These are phyloP conservation scores for Quiscalus mexicanus DNA, from an alignment of 2,113 vertebrate genomes.

Conservation along the genomic window DNA sequence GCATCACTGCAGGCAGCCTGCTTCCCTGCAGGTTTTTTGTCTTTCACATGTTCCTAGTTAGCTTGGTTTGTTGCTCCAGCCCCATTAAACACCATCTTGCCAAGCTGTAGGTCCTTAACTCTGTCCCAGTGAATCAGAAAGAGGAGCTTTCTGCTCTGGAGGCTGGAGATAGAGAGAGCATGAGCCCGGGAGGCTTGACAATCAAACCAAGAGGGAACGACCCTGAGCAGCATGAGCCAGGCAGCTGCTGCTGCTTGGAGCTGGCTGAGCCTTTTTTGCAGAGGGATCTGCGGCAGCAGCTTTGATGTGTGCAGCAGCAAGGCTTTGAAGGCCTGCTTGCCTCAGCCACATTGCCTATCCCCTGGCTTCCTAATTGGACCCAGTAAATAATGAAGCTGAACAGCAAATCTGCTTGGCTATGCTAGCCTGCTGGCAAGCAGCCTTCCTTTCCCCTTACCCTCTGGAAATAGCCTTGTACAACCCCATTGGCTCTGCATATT, in stretches of 20 bases:
- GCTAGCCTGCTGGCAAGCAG: not conserved
- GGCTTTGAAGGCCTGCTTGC: constrained; percentile 32
- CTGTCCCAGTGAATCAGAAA: constrained; percentile 36
- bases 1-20: not conserved
- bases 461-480: not conserved
- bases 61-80: constrained; percentile 10
- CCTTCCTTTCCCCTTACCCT: not conserved
- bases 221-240: not conserved
- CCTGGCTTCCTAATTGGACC: constrained; percentile 32
- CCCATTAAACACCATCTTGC: constrained; percentile 18
- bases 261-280: constrained; percentile 11
- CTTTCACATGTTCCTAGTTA: not conserved
- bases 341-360: constrained; percentile 16
- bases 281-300: not conserved
- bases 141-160: constrained; percentile 42
- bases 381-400: constrained; percentile 11
- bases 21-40: not conserved
- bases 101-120: constrained; percentile 45
- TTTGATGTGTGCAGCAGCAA: constrained; percentile 36
- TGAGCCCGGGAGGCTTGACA: not conserved
- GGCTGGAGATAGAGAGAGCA: constrained; percentile 27
- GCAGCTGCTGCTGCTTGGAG: not conserved
- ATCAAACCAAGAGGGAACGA: constrained; percentile 37
- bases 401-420: not conserved
- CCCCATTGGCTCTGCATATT: not conserved